Conservation (phyloP, 2,888 invertebrate genomes). For the Lithodes maja region DNA sequence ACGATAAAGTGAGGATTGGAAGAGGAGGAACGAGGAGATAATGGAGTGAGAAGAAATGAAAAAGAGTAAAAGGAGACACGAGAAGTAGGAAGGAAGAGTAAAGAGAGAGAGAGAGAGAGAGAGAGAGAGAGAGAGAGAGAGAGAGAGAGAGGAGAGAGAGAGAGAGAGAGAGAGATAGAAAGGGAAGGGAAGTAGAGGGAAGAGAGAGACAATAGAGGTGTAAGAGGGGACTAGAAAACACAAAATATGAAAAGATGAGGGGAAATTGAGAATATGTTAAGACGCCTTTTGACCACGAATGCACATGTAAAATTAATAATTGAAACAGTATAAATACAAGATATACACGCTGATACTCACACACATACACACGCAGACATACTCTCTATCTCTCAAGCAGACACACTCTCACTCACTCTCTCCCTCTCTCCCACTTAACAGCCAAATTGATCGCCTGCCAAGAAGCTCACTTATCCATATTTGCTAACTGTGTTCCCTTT, state of each 20-base stretch:
- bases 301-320: too few relatives aligned
- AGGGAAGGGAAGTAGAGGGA: constrained; percentile 4
- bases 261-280: too few relatives aligned
- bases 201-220: not conserved
- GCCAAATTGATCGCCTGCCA: too few relatives aligned
- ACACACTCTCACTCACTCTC: constrained; percentile 17
- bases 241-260: not conserved
- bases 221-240: too few relatives aligned
- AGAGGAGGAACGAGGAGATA: not conserved
- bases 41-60: not conserved
- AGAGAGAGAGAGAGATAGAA: not conserved
- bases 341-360: too few relatives aligned
- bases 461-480: too few relatives aligned
- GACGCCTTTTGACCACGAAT: too few relatives aligned
- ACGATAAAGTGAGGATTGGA: not conserved
- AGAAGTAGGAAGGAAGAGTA: not conserved
- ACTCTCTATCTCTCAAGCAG: not conserved
- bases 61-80: too few relatives aligned
- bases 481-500: too few relatives aligned
- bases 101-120: not conserved
- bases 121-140: not conserved
- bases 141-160: constrained; percentile 5
- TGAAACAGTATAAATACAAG: too few relatives aligned
- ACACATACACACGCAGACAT: constrained; percentile 6
- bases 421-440: not conserved